These are phyloP conservation scores for Rhagoletis pomonella DNA, from an alignment of 1,140 invertebrate genomes.

Conservation along the genomic window DNA sequence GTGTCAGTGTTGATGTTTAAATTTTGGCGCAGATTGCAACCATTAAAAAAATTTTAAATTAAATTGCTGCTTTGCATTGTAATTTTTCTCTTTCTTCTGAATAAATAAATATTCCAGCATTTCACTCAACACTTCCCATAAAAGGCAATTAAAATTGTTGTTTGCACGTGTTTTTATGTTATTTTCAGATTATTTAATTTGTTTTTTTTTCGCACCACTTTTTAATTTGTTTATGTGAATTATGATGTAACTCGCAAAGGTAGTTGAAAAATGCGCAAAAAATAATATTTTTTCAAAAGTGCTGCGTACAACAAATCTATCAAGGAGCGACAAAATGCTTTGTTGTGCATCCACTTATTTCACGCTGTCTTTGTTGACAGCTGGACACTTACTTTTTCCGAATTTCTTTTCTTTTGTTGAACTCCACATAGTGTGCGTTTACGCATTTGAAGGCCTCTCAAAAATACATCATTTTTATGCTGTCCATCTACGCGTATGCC, in stretches of 20 bases:
- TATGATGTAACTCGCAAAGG: neutral
- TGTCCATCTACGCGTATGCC: neutral
- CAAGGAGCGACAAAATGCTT: neutral
- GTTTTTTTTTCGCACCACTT: no score
- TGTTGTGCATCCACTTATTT: neutral
- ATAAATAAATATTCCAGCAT: neutral
- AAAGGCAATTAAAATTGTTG: no score
- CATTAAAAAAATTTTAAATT: neutral
- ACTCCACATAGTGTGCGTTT: neutral
- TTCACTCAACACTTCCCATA: neutral
- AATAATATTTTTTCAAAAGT: neutral
- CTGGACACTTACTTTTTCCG: neutral
- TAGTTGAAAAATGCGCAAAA: neutral
- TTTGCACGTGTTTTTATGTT: no score
- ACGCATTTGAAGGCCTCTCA: neutral
- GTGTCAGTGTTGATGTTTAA: neutral
- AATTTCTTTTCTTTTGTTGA: neutral
- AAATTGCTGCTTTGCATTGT: neutral
- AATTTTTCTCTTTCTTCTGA: neutral
- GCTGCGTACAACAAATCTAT: neutral
- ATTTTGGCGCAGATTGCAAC: neutral
- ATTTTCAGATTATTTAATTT: no score
- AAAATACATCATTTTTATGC: neutral
- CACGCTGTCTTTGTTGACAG: conserved; percentile 2
- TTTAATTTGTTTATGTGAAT: neutral